Evolutionary conservation across 2,113 vertebrate genomes (phyloP).

Genomic region (Gasterosteus aculeatus): DNA sequence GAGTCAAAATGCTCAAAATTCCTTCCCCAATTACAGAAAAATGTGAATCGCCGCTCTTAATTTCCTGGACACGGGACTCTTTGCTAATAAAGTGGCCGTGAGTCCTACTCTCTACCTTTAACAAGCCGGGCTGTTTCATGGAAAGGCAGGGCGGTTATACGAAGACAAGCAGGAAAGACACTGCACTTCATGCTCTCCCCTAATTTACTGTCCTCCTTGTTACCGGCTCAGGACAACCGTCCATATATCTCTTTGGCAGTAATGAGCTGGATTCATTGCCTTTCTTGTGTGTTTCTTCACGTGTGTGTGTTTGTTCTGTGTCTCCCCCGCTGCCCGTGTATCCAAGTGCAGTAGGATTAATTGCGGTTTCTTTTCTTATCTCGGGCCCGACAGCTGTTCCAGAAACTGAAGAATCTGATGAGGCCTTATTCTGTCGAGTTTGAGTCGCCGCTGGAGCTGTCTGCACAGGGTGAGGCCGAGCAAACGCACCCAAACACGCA

Average conservation of each 20-base stretch:
- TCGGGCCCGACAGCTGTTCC: constrained; percentile 89
- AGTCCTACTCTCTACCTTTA: neutral
- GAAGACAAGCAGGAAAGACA: neutral
- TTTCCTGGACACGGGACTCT: constrained; percentile 8
- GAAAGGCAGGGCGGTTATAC: constrained; percentile 9
- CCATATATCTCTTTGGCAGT: constrained; percentile 12
- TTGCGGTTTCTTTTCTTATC: constrained; percentile 74
- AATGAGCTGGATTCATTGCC: constrained; percentile 36
- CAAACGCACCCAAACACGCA: constrained; percentile 15
- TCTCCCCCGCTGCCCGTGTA: constrained; percentile 32
- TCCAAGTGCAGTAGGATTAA: constrained; percentile 55
- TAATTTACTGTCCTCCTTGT: constrained; percentile 4
- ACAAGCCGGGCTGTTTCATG: constrained; percentile 1
- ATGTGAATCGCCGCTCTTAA: neutral
- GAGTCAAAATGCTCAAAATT: neutral
- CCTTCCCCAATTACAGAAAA: neutral
- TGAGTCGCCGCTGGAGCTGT: constrained; percentile 96
- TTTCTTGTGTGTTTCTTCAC: neutral
- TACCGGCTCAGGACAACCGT: constrained; percentile 5
- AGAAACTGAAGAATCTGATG: constrained; percentile 98
- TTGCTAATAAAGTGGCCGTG: neutral
- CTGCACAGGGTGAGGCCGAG: constrained; percentile 90
- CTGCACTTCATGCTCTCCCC: neutral
- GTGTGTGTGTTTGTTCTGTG: constrained; percentile 1
- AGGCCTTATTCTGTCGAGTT: constrained; percentile 95